Base-by-base conservation (phyloP, 2,797 vertebrate species). In the Nannoperca obscura region DNA sequence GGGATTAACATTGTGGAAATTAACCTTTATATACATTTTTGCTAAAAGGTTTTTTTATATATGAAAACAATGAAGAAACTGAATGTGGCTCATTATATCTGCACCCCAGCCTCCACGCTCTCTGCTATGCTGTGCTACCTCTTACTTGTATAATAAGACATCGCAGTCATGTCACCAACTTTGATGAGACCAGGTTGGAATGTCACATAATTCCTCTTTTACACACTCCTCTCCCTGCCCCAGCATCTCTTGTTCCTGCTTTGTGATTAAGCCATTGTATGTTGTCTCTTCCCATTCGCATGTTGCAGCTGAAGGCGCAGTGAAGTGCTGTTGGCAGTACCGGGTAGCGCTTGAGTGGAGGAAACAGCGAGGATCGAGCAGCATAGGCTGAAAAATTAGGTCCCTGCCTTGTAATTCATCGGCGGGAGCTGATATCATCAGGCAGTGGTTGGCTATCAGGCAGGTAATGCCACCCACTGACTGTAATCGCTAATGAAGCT, bases 401-500 rank as follows among this genome's bases (percentile, higher is more conserved):
- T 90, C 84, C 89, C 80, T 85, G 92, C 83, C 82, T 91, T 92
- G 90, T 92, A 94, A 95, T 93, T 94, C 92, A 89, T 89, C n/a
- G 52, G 83, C 38, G 38, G 79, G 84, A 83, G 84, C 89, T 90
- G 95, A 95, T 95, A 95, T 82, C 90, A 95, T 95, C 93, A 89
- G 93, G 80, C 89, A 85, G 80, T 76, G 59, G 87, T 89, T 44
- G 69, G 83, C 91, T 94, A 94, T 90, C 93, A 92, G 91, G 91
- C 93, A 95, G 95, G 95, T 95, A 94, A 94, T 93, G 92, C 94
- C 94, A 94, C 93, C 95, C 93, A 91, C 93, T 22, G 92, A 95
- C 94, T 95, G 95, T 95, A 95, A 95, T 93, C 91, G 86, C 92
- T 95, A 95, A 95, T 95, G 95, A 95, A 94, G 91, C 92, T 89